Conservation (phyloP, 2,797 vertebrate genomes). For the Hephaestus fuliginosus region DNA sequence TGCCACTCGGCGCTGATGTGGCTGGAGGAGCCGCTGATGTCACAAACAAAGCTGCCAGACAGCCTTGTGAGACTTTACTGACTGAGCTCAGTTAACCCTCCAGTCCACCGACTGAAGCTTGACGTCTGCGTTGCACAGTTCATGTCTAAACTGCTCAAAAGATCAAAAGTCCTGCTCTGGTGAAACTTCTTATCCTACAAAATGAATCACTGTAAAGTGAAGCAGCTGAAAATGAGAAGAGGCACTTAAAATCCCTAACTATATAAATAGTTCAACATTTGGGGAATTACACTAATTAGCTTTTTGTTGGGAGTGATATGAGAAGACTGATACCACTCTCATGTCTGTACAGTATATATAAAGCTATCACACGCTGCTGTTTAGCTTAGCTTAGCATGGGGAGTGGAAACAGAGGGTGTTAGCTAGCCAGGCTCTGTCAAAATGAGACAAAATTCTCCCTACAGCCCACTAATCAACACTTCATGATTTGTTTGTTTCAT, state of each 20-base stretch:
- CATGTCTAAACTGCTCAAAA: not conserved
- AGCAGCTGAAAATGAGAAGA: not conserved
- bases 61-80: not conserved
- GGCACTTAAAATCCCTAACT: not conserved
- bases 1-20: not conserved
- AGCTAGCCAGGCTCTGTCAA: not conserved
- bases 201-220: not conserved
- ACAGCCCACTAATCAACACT: not conserved
- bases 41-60: constrained; percentile 26
- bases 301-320: not conserved
- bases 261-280: not conserved
- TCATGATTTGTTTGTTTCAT: not conserved
- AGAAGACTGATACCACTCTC: not conserved
- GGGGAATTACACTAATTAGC: not conserved
- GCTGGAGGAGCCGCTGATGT: not conserved
- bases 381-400: not conserved
- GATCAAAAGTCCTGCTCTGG: not conserved
- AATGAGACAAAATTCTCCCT: not conserved
- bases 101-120: not conserved
- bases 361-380: accelerated
- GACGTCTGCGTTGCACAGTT: not conserved
- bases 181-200: not conserved
- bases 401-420: not conserved
- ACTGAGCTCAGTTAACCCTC: not conserved
- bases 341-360: not conserved